Evolutionary conservation across 2,113 vertebrate species (phyloP), one percentile per base, ranked within the genome.

Genomic region (Prochilodus magdalenae): DNA sequence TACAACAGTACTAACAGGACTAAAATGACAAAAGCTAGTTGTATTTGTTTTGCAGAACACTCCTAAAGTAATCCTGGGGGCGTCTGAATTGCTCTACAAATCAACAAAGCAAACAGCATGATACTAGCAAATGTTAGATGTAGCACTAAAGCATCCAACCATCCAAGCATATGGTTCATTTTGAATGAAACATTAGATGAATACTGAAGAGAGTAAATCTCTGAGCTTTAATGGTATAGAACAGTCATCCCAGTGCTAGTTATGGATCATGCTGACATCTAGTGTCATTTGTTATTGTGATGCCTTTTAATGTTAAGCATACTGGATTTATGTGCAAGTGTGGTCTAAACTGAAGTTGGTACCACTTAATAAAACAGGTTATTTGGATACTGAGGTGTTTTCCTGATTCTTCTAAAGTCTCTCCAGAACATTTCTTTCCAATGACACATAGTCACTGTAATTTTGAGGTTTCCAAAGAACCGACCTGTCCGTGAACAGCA

Each of bases 1-100:
- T 89, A 89, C 86, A 88, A 80, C 63, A 72, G 75, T 77, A 73
- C 86, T 77, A 81, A 44, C 62, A 81, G 36, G 73, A 69, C 80
- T 81, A 60, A 76, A 82, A 66, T 36, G 51, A 75, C 47, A 74
- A 67, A 75, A 69, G 55, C 63, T 59, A 18, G 65, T 72, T 72
- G 60, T 29, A 7, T n/a, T 47, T 44, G 72, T 75, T 47, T 36
- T 76, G 66, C 53, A 20, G 65, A 67, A 44, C 30, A 67, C 60
- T 40, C 51, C 29, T 69, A 24, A 67, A 63, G n/a, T 29, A 74
- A 75, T 47, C 27, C 18, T 44, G 13, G 13, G 57, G 59, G 24
- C 65, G 27, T 59, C 18, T 44, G 15, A 26, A 70, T 27, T 44
- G 22, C 33, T 51, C 26, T 60, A 75, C 13, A 60, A 82, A 69